Evolutionary conservation across 2,888 invertebrate genomes (phyloP).

Genomic region (Leptinotarsa juncta): DNA sequence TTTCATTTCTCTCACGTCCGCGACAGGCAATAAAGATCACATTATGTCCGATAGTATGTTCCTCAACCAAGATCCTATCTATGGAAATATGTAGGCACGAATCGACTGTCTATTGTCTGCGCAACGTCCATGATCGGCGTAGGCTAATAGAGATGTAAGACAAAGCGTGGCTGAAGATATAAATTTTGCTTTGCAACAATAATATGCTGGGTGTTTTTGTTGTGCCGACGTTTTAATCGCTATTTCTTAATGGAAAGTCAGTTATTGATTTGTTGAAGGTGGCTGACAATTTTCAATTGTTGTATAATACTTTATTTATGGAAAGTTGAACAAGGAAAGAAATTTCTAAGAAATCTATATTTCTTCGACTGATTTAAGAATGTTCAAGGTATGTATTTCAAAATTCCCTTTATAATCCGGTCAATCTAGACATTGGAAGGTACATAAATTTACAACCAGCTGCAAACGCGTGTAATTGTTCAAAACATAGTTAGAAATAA

Average conservation of each 20-base stretch:
- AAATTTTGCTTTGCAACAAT: constrained; percentile 19
- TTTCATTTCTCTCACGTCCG: constrained; percentile 15
- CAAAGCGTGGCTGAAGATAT: constrained; percentile 12
- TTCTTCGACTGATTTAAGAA: no score
- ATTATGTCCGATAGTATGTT: constrained; percentile 18
- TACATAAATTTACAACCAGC: no score
- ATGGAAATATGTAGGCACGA: constrained; percentile 19
- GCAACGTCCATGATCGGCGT: constrained; percentile 11
- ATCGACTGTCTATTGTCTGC: constrained; percentile 15
- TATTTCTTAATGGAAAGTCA: constrained; percentile 15
- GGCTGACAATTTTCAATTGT: background rate
- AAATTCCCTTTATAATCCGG: no score
- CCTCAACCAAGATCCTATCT: constrained; percentile 9
- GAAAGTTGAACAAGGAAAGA: background rate
- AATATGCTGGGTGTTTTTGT: background rate
- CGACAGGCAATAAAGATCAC: constrained; percentile 14
- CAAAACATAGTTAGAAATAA: no score
- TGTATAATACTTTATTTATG: background rate
- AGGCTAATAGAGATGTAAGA: constrained; percentile 22
- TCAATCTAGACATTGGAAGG: no score
- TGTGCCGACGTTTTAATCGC: background rate
- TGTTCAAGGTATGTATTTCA: no score
- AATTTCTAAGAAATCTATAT: background rate
- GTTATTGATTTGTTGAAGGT: constrained; percentile 9
- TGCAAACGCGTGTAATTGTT: no score